A percentile compares a stretch with the other conserved stretches of the same genome.
These are phyloP conservation scores for Antennarius striatus DNA, from an alignment of 2,113 vertebrate genomes.

Conservation along the genomic window DNA sequence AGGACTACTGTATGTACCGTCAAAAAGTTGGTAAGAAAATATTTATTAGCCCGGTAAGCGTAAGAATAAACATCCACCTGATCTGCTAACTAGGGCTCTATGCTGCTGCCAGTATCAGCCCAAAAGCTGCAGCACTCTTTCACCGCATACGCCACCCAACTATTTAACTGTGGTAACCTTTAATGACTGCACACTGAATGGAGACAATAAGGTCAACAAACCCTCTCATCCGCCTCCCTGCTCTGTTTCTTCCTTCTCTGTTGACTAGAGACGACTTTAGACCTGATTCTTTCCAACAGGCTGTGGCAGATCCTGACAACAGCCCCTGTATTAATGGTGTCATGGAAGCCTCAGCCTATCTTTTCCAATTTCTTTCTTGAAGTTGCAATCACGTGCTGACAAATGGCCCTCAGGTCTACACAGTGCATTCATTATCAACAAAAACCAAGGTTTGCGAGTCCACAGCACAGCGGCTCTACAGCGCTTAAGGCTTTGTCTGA, in stretches of 20 bases:
- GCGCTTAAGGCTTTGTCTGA: neutral
- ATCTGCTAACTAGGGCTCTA: constrained; percentile 6
- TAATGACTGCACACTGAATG: constrained; percentile 36
- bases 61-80: neutral
- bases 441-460: too few relatives aligned
- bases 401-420: constrained; percentile 24
- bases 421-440: constrained; percentile 1
- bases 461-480: neutral
- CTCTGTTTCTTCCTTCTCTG: constrained; percentile 1
- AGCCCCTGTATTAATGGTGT: neutral
- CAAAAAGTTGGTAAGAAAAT: too few relatives aligned
- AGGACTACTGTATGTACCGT: too few relatives aligned
- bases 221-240: constrained; percentile 10
- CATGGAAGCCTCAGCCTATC: neutral
- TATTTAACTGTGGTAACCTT: constrained; percentile 48
- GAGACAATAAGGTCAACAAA: constrained; percentile 29
- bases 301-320: constrained; percentile 42
- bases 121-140: neutral
- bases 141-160: constrained; percentile 18
- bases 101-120: constrained; percentile 6
- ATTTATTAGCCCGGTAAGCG: too few relatives aligned
- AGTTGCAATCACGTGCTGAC: constrained; percentile 35
- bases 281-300: constrained; percentile 32
- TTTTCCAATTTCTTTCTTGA: constrained; percentile 8
- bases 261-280: constrained; percentile 7